Conservation (phyloP, 2,888 invertebrate genomes). For the Hofmannophila pseudospretella region DNA sequence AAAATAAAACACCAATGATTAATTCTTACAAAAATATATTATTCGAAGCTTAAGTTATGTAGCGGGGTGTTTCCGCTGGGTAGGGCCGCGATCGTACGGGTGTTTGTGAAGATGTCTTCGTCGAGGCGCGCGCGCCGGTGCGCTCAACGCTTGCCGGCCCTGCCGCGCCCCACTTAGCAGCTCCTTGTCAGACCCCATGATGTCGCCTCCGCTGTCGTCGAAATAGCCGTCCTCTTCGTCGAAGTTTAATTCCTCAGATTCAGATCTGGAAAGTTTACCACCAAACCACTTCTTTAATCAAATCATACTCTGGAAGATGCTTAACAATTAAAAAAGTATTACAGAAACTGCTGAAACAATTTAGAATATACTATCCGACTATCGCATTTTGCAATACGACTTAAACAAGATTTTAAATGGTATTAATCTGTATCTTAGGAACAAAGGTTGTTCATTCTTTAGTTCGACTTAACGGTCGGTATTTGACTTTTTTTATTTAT, state of each 20-base stretch:
- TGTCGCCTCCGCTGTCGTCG: slow-evolving; percentile 51
- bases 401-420: too few relatives aligned
- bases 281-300: too few relatives aligned
- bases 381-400: too few relatives aligned
- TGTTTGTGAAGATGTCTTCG: slow-evolving; percentile 75
- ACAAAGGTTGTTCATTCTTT: too few relatives aligned
- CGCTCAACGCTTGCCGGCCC: slow-evolving; percentile 20
- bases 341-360: too few relatives aligned
- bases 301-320: too few relatives aligned
- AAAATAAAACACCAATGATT: slow-evolving; percentile 27
- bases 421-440: too few relatives aligned
- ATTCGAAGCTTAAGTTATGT: slow-evolving; percentile 13
- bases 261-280: slow-evolving; percentile 38
- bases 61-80: slow-evolving; percentile 12
- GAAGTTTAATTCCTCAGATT: slow-evolving; percentile 47
- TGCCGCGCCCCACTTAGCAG: slow-evolving; percentile 28
- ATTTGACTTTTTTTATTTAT: too few relatives aligned
- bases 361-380: too few relatives aligned
- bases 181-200: slow-evolving; percentile 53
- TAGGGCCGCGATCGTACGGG: slow-evolving; percentile 68
- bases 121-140: slow-evolving; percentile 44
- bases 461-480: too few relatives aligned
- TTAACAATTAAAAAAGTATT: too few relatives aligned
- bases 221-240: slow-evolving; percentile 48
- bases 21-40: slow-evolving; percentile 19